Conservation (phyloP, 2,113 vertebrate species). For the Limanda limanda region DNA sequence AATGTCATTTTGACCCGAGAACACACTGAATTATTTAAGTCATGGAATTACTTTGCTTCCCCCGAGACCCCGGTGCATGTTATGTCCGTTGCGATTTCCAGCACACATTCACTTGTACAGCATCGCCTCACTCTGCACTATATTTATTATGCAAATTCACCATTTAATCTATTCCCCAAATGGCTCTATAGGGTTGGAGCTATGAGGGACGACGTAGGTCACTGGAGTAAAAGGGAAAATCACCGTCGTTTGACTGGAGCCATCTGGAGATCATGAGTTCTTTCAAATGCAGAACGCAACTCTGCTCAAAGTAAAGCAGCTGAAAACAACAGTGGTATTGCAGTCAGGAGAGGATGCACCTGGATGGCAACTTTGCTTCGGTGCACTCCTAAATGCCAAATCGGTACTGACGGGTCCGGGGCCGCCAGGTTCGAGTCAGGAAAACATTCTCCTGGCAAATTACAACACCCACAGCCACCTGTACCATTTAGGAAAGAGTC, state of each 20-base stretch:
- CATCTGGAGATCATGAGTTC: background rate
- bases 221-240: slow-evolving; percentile 10
- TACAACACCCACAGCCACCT: background rate
- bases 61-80: background rate
- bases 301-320: background rate
- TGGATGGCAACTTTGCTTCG: background rate
- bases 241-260: background rate
- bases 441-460: background rate
- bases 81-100: slow-evolving; percentile 4
- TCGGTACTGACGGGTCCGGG: no score
- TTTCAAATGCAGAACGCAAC: background rate
- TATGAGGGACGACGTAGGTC: background rate
- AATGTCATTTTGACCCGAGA: background rate
- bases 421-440: no score
- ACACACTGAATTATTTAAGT: slow-evolving; percentile 1
- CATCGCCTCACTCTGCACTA: background rate
- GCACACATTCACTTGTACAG: background rate
- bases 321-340: background rate
- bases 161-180: background rate
- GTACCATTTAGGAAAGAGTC: background rate
- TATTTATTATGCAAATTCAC: slow-evolving; percentile 1
- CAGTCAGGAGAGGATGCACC: slow-evolving; percentile 4
- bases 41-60: background rate
- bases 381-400: no score
- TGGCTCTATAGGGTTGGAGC: background rate